Conservation (phyloP, 2,888 invertebrate genomes). For the Nymphalis urticae region DNA sequence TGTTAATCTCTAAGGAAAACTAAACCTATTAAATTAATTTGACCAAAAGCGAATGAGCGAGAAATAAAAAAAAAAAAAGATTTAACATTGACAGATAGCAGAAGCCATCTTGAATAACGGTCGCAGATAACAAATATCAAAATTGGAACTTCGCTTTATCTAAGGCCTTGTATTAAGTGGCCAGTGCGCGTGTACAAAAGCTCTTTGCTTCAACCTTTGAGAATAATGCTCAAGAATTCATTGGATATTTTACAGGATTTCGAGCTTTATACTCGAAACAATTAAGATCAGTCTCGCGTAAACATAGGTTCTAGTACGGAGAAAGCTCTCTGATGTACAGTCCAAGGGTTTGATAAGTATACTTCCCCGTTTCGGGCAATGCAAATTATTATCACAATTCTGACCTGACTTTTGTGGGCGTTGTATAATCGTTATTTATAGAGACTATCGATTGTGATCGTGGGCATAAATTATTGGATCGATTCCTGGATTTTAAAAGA, state of each 20-base stretch:
- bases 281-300: constrained; percentile 33
- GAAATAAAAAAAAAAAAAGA: constrained; percentile 16
- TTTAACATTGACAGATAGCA: constrained; percentile 41
- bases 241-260: constrained; percentile 18
- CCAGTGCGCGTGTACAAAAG: constrained; percentile 42
- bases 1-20: too few relatives aligned
- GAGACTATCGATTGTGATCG: constrained; percentile 42
- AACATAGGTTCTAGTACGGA: constrained; percentile 41
- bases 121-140: constrained; percentile 44
- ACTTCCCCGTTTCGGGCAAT: constrained; percentile 67
- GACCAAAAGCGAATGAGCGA: too few relatives aligned
- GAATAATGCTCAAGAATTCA: constrained; percentile 37
- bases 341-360: constrained; percentile 62
- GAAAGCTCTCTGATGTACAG: constrained; percentile 71
- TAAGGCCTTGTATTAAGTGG: constrained; percentile 46
- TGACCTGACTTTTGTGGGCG: constrained; percentile 65
- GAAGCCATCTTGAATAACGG: constrained; percentile 47
- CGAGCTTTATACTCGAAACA: constrained; percentile 17
- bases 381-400: constrained; percentile 71
- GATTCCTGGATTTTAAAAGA: constrained; percentile 38
- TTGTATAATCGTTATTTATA: constrained; percentile 62
- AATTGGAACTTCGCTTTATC: constrained; percentile 48
- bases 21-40: too few relatives aligned
- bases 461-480: constrained; percentile 38
- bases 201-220: constrained; percentile 35